Conservation (phyloP, 1,140 invertebrate genomes). For the Tetraneura akinire region DNA sequence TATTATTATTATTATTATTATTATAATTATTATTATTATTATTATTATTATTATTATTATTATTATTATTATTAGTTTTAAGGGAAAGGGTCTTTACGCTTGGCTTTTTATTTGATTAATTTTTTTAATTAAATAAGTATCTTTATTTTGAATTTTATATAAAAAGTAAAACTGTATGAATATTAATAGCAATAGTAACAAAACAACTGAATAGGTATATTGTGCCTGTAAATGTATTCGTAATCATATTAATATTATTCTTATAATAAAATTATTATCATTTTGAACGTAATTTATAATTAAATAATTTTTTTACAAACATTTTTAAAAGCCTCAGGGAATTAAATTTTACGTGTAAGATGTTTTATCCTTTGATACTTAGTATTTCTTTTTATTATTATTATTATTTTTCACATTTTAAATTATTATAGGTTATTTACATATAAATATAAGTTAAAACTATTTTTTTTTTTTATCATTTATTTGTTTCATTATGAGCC, state of each 20-base stretch:
- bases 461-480: not conserved
- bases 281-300: not conserved
- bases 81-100: slow-evolving; percentile 14
- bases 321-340: slow-evolving; percentile 29
- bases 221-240: not conserved
- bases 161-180: too few relatives aligned
- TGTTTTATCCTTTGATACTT: not conserved
- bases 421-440: not conserved
- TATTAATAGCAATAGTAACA: not conserved
- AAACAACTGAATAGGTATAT: not conserved
- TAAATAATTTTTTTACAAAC: slow-evolving; percentile 18
- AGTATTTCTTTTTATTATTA: slow-evolving; percentile 47
- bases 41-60: slow-evolving; percentile 8
- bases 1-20: not conserved
- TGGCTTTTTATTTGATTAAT: slow-evolving; percentile 2
- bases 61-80: not conserved
- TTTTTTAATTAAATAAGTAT: not conserved
- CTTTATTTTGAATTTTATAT: not conserved
- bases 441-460: too few relatives aligned
- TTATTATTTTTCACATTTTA: slow-evolving; percentile 2
- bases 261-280: slow-evolving; percentile 14
- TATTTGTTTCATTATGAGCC: too few relatives aligned
- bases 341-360: slow-evolving; percentile 1
- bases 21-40: not conserved
- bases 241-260: not conserved